Evolutionary conservation across 1,140 invertebrate genomes (phyloP), one percentile per base, ranked within the genome.

Genomic region (Araneus ventricosus): DNA sequence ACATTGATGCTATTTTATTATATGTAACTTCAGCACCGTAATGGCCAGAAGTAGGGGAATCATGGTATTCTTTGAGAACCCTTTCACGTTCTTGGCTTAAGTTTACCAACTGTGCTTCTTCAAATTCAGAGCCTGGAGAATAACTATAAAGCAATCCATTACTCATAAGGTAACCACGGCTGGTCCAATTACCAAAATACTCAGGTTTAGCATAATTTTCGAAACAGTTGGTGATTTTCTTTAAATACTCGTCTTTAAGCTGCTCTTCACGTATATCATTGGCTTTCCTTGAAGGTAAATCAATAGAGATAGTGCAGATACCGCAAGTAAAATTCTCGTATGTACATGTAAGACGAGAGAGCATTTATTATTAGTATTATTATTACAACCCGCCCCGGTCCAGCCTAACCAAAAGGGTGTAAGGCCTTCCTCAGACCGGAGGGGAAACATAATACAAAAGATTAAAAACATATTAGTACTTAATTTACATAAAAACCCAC

Each of bases 21-120:
- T 34, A 89, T 57, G 92, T 93, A 34, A 24, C 59, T 27, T 82
- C 27, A 0, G 61, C 37, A 7, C 45, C 75, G 24, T 90, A 93
- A 82, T 93, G 88, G 8, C 75, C 61, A 17, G 30, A 0, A 3
- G 63, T 88, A 8, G 85, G 20, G n/a, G 22, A 37, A 0, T 93
- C 59, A 34, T 88, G 91, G 61, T 30, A 30, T 17, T 59, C 4
- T 37, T 75, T 17, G 4, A 93, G 24, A 17, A 93, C 34, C 2
- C 4, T 17, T 75, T 22, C 41, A 37, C 22, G 24, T 63, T 61
- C 57, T 2, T 61, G 4, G 17, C 1, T 37, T 20, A 57, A 85
- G n/a, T 75, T 22, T n/a, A 67, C 82, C 3, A 84, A 30, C 5
- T 63, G 27, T 1, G 27, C 57, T 24, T 82, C 75, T n/a, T 82